Percentiles rank a stretch among this genome's conserved stretches.
Conservation (phyloP, 2,113 vertebrate species). For the Eulacestoma nigropectus region DNA sequence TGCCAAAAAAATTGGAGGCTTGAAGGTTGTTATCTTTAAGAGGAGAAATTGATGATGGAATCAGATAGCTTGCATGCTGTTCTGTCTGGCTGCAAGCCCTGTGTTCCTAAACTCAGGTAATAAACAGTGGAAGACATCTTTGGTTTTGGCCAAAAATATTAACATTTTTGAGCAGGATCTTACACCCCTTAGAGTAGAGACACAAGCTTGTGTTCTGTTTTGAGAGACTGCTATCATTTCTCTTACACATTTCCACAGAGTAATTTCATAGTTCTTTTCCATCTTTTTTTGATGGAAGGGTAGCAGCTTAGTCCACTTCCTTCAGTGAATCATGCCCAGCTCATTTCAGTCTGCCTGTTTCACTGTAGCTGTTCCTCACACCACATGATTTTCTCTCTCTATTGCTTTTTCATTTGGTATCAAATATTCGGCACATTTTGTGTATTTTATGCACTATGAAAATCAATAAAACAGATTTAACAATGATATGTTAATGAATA, state of each 20-base stretch:
- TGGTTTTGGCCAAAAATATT: background rate
- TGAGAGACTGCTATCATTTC: background rate
- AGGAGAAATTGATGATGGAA: background rate
- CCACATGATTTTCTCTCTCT: background rate
- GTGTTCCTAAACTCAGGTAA: background rate
- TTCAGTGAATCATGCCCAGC: background rate
- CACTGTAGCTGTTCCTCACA: background rate
- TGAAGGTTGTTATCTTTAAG: background rate
- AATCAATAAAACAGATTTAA: conserved; percentile 26
- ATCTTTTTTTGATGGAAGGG: background rate
- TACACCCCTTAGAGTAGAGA: background rate
- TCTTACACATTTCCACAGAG: background rate
- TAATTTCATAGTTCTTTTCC: background rate
- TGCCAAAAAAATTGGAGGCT: background rate
- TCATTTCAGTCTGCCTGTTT: background rate
- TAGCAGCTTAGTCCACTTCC: background rate
- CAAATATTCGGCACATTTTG: background rate
- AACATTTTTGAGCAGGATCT: background rate
- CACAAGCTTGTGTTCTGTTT: background rate
- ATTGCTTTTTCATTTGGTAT: background rate
- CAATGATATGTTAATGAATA: conserved; percentile 34
- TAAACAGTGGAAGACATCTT: background rate
- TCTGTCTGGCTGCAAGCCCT: background rate
- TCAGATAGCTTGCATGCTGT: background rate
- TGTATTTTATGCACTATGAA: conserved; percentile 25